Base-by-base conservation (phyloP, 2,888 invertebrate genomes). In the Lamproptera curius region DNA sequence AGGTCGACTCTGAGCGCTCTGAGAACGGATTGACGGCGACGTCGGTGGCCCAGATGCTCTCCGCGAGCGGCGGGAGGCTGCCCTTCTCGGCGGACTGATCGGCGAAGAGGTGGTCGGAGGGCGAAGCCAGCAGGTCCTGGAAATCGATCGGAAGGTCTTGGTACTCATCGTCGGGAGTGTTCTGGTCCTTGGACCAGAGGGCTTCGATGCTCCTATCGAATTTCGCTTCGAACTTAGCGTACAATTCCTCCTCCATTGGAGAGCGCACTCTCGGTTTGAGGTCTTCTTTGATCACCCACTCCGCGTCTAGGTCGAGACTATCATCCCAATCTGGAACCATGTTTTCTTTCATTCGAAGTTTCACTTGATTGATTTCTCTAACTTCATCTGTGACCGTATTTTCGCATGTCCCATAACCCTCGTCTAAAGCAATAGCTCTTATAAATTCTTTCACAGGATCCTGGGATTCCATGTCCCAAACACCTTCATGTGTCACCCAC, bases 151-250 rank as follows among this genome's bases (percentile, higher is more conserved):
- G 90, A 56, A 91, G 73, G 62, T 91, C 90, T 53, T 90, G 89
- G 59, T 90, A 90, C 59, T 90, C 89, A 56, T 89, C 89, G 52
- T 86, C 85, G 6, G 88, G 87, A 8, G 86, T 85, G 61, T 77
- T 73, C 69, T 85, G 81, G 59, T 88, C 78, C 65, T 89, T 76
- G 58, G 84, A 89, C 92, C 93, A 92, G 50, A 93, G 76, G 31
- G 92, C 92, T 70, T 92, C 92, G 54, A 92, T 87, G 67, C 90
- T 91, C 56, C 90, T 89, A 68, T 92, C 90, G 69, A 92, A 92
- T 73, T 92, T 92, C 5, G 92, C 91, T 65, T 91, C 89, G 61
- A 92, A 88, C 59, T 89, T 88, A 2, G 90, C 91, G 58, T 91
- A 88, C 46, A 87, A 73, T 62, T 90, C 86, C 57, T 84, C 82